These are phyloP conservation scores for Lissocephala sabroskyi DNA, from an alignment of 2,888 invertebrate species.

Conservation along the genomic window DNA sequence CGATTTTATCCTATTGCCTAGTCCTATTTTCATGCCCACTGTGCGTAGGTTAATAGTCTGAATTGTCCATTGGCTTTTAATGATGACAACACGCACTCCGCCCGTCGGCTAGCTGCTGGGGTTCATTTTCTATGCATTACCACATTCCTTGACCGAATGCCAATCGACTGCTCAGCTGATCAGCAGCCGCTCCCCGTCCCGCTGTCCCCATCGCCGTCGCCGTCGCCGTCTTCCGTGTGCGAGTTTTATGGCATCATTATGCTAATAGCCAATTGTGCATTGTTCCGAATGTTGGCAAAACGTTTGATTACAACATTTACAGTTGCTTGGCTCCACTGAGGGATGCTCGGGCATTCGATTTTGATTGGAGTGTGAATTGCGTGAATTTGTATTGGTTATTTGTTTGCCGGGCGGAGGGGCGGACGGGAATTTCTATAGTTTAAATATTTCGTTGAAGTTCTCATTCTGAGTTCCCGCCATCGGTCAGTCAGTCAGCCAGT, in stretches of 20 bases:
- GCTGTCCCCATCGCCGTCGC: background rate
- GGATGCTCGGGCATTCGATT: background rate
- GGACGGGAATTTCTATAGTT: too few relatives aligned
- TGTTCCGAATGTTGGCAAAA: slow-evolving; percentile 17
- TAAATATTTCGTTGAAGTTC: too few relatives aligned
- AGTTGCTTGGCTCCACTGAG: slow-evolving; percentile 29
- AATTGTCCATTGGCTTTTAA: slow-evolving; percentile 8
- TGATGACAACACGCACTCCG: slow-evolving; percentile 10
- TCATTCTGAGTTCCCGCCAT: background rate
- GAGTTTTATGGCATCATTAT: slow-evolving; percentile 56
- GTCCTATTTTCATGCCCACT: too few relatives aligned
- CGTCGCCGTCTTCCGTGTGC: slow-evolving; percentile 3
- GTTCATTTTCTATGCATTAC: slow-evolving; percentile 29
- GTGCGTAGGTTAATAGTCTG: too few relatives aligned
- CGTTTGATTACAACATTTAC: slow-evolving; percentile 53
- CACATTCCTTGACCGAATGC: slow-evolving; percentile 41
- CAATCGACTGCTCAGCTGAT: too few relatives aligned
- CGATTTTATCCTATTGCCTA: too few relatives aligned
- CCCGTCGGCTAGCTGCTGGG: background rate
- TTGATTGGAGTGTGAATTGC: background rate
- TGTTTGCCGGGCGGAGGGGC: too few relatives aligned
- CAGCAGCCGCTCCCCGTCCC: too few relatives aligned
- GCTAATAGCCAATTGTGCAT: slow-evolving; percentile 57
- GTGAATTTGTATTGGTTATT: slow-evolving; percentile 3
- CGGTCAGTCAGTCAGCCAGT: too few relatives aligned